Evolutionary conservation across 2,797 vertebrate genomes (phyloP).

Genomic region (Mormyrus proboscirostris): DNA sequence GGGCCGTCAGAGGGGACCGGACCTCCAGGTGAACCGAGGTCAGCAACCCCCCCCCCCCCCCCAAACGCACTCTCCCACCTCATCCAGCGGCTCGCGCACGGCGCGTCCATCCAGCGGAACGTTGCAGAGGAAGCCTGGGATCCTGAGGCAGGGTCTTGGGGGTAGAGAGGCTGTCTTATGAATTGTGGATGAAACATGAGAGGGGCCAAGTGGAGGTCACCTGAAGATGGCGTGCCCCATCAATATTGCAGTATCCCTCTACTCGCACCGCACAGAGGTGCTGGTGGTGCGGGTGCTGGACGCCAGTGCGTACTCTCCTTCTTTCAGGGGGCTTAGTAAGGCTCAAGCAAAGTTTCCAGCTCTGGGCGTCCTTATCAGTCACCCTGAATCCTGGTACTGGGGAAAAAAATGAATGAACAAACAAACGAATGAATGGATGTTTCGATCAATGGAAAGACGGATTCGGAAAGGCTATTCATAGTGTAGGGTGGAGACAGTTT

Average conservation of each 20-base stretch:
- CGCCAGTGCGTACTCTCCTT: background rate
- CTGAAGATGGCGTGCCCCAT: conserved; percentile 54
- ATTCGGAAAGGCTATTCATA: background rate
- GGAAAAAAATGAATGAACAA: background rate
- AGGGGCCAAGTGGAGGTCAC: conserved; percentile 58
- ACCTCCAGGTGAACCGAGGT: conserved; percentile 16
- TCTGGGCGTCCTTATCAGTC: background rate
- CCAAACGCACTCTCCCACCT: conserved; percentile 44
- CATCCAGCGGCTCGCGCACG: conserved; percentile 19
- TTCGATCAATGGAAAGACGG: background rate
- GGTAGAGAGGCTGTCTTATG: conserved; percentile 41
- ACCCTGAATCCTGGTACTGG: background rate
- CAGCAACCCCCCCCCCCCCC: conserved; percentile 11
- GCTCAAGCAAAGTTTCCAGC: background rate
- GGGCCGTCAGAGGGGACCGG: background rate
- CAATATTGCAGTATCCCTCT: conserved; percentile 57
- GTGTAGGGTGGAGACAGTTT: background rate
- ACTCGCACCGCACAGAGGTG: conserved; percentile 29
- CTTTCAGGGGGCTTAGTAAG: background rate
- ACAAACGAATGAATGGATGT: background rate
- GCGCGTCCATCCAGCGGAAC: conserved; percentile 43
- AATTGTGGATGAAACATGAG: conserved; percentile 67
- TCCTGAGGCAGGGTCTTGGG: conserved; percentile 28
- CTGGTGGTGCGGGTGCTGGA: background rate
- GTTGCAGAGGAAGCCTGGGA: conserved; percentile 44